These are phyloP conservation scores for Endotricha flammealis DNA, from an alignment of 2,888 invertebrate species.

Conservation along the genomic window DNA sequence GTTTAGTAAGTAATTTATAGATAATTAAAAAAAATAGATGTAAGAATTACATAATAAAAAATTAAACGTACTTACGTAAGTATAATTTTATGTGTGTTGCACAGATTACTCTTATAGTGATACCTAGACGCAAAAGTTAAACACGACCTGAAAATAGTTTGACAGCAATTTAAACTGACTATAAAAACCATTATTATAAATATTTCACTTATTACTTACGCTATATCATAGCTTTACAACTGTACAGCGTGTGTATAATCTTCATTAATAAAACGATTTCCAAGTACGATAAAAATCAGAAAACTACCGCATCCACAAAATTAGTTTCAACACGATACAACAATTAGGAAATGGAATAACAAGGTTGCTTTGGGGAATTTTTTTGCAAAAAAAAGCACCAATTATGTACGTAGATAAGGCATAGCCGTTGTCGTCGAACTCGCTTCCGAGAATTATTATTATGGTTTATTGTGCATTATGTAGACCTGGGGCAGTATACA, in stretches of 20 bases:
- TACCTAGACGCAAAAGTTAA: no score
- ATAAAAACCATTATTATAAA: no score
- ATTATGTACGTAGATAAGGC: slow-evolving; percentile 12
- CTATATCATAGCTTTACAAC: no score
- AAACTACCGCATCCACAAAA: slow-evolving; percentile 30
- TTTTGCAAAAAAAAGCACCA: slow-evolving; percentile 12
- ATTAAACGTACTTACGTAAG: no score
- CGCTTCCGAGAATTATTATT: slow-evolving; percentile 12
- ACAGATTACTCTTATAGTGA: no score
- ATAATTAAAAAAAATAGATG: no score
- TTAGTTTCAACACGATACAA: slow-evolving; percentile 20
- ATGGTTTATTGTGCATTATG: not conserved
- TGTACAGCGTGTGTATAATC: not conserved
- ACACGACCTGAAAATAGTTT: no score
- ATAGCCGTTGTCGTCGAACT: slow-evolving; percentile 10
- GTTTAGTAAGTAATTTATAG: no score
- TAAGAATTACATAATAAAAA: no score
- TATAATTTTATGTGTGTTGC: no score
- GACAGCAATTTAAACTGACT: no score
- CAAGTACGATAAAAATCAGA: slow-evolving; percentile 33
- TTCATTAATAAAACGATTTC: not conserved
- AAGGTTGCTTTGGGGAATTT: slow-evolving; percentile 22
- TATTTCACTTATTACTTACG: no score
- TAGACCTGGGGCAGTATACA: not conserved
- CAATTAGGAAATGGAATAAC: slow-evolving; percentile 41